Base-by-base conservation (phyloP, 2,888 invertebrate species). In the Crocallis elinguaria region DNA sequence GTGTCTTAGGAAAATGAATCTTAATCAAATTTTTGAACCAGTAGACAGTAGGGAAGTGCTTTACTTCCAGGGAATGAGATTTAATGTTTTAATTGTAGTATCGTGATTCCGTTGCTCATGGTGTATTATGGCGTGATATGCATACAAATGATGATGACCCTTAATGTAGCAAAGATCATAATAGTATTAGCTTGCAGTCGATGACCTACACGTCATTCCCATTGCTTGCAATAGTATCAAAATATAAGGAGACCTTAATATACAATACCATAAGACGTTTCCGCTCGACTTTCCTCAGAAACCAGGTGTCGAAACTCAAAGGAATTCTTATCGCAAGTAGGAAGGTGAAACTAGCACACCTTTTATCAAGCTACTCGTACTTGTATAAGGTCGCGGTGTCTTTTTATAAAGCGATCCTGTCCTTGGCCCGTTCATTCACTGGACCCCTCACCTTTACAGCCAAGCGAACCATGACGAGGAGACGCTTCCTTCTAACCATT, bases 371-470 rank as follows among this genome's bases (percentile, higher is more conserved):
- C 27, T 43, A 19, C 23, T 50, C 54, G 23, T 44, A 42, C 39
- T 48, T 41, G 49, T 39, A 29, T 49, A 45, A 55, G 59, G 60
- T 53, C 52, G 56, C 51, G 52, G 55, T 66, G 60, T 62, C 71
- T 70, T 75, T 78, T 75, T 70, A 71, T 70, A 69, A 64, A 63
- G 61, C 54, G 62, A 48, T 64, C 63, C 64, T 62, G 75, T 67
- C 84, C 84, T 84, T 83, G 82, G 73, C 72, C 76, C 71, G 75
- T 72, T 74, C 67, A 65, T 73, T 71, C 73, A 74, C 71, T 69
- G 73, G 53, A 54, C 53, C 78, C 79, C 80, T 76, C 74, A 71
- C 78, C 75, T 77, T 77, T 73, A 70, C 69, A 69, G 71, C 66
- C 66, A 78, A 69, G 63, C 78, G 80, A 79, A 82, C 84, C 84